Evolutionary conservation across 2,888 invertebrate genomes (phyloP).

Genomic region (Rotaria magnacalcarata): DNA sequence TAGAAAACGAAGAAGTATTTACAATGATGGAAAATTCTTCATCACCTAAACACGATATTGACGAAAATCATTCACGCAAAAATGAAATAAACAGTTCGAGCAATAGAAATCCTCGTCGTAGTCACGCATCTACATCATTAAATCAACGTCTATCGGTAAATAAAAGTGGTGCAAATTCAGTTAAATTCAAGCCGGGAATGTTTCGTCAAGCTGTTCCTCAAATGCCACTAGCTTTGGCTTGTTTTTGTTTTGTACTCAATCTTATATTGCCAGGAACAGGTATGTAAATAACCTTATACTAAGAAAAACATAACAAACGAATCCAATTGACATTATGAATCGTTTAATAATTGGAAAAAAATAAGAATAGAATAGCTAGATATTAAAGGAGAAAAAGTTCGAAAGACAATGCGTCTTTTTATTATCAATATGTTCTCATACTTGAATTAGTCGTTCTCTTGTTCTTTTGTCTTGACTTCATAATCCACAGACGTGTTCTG

Average conservation of each 20-base stretch:
- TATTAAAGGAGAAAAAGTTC: too few relatives aligned
- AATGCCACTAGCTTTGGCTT: conserved; percentile 60
- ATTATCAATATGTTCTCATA: too few relatives aligned
- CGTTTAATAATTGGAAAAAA: too few relatives aligned
- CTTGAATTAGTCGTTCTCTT: too few relatives aligned
- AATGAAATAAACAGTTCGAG: not conserved
- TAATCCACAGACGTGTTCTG: too few relatives aligned
- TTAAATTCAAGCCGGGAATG: not conserved
- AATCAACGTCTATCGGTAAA: not conserved
- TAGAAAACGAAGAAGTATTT: not conserved
- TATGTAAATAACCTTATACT: conserved; percentile 48
- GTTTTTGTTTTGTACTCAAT: conserved; percentile 55
- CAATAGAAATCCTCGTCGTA: not conserved
- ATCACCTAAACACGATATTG: not conserved
- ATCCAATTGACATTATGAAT: not conserved
- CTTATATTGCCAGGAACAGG: conserved; percentile 56
- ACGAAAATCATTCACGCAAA: not conserved
- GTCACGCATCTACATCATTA: not conserved
- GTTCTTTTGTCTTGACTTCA: too few relatives aligned
- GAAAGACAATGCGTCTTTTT: too few relatives aligned
- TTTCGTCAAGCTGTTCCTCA: conserved; percentile 60
- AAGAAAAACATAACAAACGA: not conserved
- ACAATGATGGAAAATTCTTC: not conserved
- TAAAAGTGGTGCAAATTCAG: not conserved
- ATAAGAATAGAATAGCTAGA: too few relatives aligned